Evolutionary conservation across 2,888 invertebrate genomes (phyloP).

Genomic region (Cataglyphis albicans): DNA sequence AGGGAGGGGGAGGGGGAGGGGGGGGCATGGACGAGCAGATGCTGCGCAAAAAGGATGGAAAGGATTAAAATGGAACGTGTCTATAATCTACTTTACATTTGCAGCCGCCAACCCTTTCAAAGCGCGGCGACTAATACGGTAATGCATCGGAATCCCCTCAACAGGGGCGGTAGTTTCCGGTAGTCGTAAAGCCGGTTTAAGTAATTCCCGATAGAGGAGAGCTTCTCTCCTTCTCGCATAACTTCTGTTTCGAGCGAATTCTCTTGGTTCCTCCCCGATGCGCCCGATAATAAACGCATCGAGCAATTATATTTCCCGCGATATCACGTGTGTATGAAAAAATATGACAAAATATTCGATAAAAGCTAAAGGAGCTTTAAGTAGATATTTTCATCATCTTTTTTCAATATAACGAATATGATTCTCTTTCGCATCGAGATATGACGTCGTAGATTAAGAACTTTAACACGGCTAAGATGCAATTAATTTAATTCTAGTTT

Average conservation of each 20-base stretch:
- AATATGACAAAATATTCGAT: neutral
- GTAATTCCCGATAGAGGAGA: slow-evolving; percentile 84
- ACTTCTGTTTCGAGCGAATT: slow-evolving; percentile 59
- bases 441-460: neutral
- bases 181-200: slow-evolving; percentile 85
- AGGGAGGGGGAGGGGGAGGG: neutral
- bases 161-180: slow-evolving; percentile 79
- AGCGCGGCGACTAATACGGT: slow-evolving; percentile 84
- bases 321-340: neutral
- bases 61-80: slow-evolving; percentile 80
- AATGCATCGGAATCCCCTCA: slow-evolving; percentile 84
- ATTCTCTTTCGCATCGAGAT: neutral
- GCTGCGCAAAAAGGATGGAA: slow-evolving; percentile 66
- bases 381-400: neutral
- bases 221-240: slow-evolving; percentile 71
- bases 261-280: slow-evolving; percentile 55
- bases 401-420: neutral
- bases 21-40: slow-evolving; percentile 29
- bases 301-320: neutral
- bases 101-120: slow-evolving; percentile 82
- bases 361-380: neutral
- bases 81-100: slow-evolving; percentile 84
- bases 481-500: slow-evolving; percentile 42
- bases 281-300: slow-evolving; percentile 11
- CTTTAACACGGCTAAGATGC: neutral